Base-by-base conservation (phyloP, 1,140 invertebrate species). In the Orchestia grillus region DNA sequence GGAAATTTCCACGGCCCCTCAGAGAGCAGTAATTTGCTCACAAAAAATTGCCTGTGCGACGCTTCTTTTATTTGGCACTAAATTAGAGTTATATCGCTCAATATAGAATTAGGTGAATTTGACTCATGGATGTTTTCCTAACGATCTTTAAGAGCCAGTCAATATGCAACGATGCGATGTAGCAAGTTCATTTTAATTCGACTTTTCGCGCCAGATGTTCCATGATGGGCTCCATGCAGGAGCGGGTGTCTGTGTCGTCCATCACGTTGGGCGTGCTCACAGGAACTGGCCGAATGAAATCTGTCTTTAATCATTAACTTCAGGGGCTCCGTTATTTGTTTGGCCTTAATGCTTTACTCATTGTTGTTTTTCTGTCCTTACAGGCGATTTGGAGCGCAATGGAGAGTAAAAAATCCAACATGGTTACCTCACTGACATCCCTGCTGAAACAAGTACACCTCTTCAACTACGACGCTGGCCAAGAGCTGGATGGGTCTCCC, bases 401-500 rank as follows among this genome's bases (percentile, higher is more conserved):
- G 92, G 92, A 44, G 92, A 94, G 40, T 45, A 94, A 94, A 94
- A 94, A 44, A 94, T 44, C 92, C 8, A 94, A 40, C 40, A 44
- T 94, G 92, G 43, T 94, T 6, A 94, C 4, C 92, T 94, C 92
- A 40, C 36, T 94, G 44, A 94, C 92, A 45, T 94, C 92, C 0
- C 44, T 94, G 44, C 92, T 94, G 43, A 94, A 94, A 45, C 92
- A 94, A 94, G 92, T 94, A n/a, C 92, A 94, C 44, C 8, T 94
- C 44, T 94, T 45, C 92, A 45, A 47, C 44, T 94, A 94, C 44
- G 43, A 94, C 6, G 11, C 43, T 6, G 11, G 40, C 44, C 19
- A 3, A 8, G 23, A 44, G 16, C 8, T 94, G 44, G 44, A 94
- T 3, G 36, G 19, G 36, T 40, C 92, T 3, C 8, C 44, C 8